A percentile compares a stretch with the other conserved stretches of the same genome.
Conservation (phyloP, 2,113 vertebrate species). For the Dicaeum eximium region DNA sequence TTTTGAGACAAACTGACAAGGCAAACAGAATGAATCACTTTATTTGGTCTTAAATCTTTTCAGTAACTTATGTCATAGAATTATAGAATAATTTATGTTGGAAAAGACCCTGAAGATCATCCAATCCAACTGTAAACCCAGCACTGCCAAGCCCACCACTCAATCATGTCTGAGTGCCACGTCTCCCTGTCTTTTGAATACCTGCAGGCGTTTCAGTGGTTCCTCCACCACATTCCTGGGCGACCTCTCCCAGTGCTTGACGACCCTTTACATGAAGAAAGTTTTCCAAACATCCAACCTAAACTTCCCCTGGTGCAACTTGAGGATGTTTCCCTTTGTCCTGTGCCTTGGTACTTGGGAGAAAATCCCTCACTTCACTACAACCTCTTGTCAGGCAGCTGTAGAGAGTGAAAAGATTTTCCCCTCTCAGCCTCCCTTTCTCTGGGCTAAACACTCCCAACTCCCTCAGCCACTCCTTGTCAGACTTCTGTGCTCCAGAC, state of each 20-base stretch:
- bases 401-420: background rate
- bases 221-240: background rate
- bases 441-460: background rate
- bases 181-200: background rate
- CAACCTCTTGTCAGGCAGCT: background rate
- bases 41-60: background rate
- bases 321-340: background rate
- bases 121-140: background rate
- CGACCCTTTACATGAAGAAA: background rate
- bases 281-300: background rate
- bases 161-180: rapidly evolving
- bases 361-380: background rate
- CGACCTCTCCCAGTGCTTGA: background rate
- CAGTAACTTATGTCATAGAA: background rate
- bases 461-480: background rate
- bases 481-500: background rate
- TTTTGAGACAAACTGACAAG: background rate
- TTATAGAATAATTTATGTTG: background rate
- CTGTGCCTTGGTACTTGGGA: background rate
- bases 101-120: background rate
- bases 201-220: background rate
- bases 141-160: background rate
- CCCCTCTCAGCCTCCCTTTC: background rate
- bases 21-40: background rate
- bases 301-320: background rate